Conservation (phyloP, 2,797 vertebrate species). For the Oreortyx pictus region DNA sequence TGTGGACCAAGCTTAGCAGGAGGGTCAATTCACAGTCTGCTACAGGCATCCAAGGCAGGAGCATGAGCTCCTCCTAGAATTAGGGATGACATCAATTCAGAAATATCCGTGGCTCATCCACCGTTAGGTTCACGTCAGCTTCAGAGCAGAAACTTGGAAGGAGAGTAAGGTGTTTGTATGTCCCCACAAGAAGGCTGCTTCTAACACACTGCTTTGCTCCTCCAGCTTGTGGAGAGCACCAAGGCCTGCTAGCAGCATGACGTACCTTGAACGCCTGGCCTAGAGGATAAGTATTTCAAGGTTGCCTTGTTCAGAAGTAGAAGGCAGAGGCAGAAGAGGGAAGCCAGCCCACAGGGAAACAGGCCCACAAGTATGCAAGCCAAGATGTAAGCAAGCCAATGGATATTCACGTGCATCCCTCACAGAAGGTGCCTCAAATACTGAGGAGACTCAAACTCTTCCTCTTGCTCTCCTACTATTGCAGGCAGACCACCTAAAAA, state of each 20-base stretch:
- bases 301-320: too few species aligned
- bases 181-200: neutral
- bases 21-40: too few species aligned
- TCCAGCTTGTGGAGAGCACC: neutral
- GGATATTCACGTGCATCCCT: neutral
- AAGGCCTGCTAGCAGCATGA: neutral
- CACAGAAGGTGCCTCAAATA: constrained; percentile 86
- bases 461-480: constrained; percentile 82
- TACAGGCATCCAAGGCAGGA: too few species aligned
- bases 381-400: neutral
- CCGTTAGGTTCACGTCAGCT: too few species aligned
- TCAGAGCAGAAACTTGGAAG: too few species aligned
- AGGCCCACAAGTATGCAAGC: neutral
- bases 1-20: too few species aligned
- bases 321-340: neutral
- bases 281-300: neutral
- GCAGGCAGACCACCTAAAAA: constrained; percentile 83
- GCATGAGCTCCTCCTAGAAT: too few species aligned
- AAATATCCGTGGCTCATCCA: too few species aligned
- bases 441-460: constrained; percentile 83
- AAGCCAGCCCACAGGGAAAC: neutral
- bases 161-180: too few species aligned
- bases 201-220: neutral
- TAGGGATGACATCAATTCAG: too few species aligned
- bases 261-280: neutral